Percentiles rank a stretch among this genome's conserved stretches.
These are phyloP conservation scores for Pocillopora grandis DNA, from an alignment of 92 coral and sea anemone genomes.

Conservation along the genomic window DNA sequence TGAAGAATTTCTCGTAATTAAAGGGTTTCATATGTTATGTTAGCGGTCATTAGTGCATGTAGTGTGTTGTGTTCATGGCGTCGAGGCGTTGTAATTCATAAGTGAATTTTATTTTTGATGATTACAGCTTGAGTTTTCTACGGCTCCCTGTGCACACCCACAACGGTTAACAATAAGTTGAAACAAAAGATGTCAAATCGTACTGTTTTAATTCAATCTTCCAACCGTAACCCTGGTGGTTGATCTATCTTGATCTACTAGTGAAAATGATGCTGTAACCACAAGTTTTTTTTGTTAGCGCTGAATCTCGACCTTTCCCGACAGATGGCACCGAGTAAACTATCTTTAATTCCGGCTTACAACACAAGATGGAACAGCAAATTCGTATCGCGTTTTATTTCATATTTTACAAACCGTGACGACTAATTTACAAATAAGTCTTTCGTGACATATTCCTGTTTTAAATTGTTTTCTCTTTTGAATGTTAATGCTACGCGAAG, in stretches of 20 bases:
- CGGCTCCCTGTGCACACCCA: too few relatives aligned
- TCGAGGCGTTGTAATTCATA: too few relatives aligned
- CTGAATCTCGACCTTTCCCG: background rate
- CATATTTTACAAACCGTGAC: conserved; percentile 6
- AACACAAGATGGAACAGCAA: background rate
- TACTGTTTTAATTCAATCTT: background rate
- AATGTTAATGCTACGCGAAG: conserved; percentile 2
- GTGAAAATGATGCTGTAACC: background rate
- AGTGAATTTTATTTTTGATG: too few relatives aligned
- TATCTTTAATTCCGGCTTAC: too few relatives aligned
- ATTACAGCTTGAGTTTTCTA: too few relatives aligned
- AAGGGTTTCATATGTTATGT: too few relatives aligned
- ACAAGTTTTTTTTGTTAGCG: background rate
- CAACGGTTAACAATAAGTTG: background rate
- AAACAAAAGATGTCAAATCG: background rate
- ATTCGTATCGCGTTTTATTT: background rate
- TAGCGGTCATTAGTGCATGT: too few relatives aligned
- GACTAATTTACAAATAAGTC: background rate
- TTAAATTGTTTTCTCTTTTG: background rate
- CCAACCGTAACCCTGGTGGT: background rate
- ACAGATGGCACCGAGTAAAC: background rate
- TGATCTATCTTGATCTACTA: background rate
- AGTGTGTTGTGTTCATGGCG: too few relatives aligned
- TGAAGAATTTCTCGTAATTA: background rate
- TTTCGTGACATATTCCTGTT: conserved; percentile 17